Conservation (phyloP, 1,140 invertebrate genomes). For the Scylla paramamosain region DNA sequence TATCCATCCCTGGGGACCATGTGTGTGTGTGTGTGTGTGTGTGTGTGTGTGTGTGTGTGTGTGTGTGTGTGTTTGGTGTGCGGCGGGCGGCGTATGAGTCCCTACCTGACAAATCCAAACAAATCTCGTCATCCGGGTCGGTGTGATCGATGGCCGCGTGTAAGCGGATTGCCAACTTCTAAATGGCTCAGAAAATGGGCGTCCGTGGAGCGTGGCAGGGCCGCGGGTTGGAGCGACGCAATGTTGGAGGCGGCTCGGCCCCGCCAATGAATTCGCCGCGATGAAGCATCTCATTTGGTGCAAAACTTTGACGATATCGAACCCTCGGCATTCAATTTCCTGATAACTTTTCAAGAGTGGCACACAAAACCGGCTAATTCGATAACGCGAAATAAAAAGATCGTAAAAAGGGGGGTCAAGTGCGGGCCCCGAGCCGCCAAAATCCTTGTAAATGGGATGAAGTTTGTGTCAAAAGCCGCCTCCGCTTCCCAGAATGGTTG, state of each 20-base stretch:
- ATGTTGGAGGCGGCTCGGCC: not conserved
- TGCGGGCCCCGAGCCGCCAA: slow-evolving; percentile 59
- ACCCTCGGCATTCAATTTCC: slow-evolving; percentile 62
- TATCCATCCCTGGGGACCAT: not conserved
- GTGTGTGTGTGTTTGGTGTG: slow-evolving; percentile 9
- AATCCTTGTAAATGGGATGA: slow-evolving; percentile 70
- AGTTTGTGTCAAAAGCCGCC: slow-evolving; percentile 64
- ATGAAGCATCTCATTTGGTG: slow-evolving; percentile 31
- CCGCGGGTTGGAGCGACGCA: not conserved
- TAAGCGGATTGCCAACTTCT: slow-evolving; percentile 64
- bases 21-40: slow-evolving; percentile 43
- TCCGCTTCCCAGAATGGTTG: slow-evolving; percentile 60
- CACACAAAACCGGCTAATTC: slow-evolving; percentile 56
- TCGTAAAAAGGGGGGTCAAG: slow-evolving; percentile 68
- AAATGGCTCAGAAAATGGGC: slow-evolving; percentile 59
- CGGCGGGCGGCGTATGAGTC: slow-evolving; percentile 16
- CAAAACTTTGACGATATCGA: slow-evolving; percentile 60
- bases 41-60: slow-evolving; percentile 21
- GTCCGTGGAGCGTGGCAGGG: not conserved
- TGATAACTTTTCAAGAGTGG: not conserved
- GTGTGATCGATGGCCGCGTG: slow-evolving; percentile 52
- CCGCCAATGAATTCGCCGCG: not conserved
- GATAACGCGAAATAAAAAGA: slow-evolving; percentile 68
- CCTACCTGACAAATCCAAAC: slow-evolving; percentile 42
- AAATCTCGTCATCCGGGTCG: slow-evolving; percentile 53